Percentiles rank a stretch among this genome's conserved stretches.
phyloP scores from a whole-genome alignment of 2,888 invertebrate species.

The Chouioia cunea region DNA sequence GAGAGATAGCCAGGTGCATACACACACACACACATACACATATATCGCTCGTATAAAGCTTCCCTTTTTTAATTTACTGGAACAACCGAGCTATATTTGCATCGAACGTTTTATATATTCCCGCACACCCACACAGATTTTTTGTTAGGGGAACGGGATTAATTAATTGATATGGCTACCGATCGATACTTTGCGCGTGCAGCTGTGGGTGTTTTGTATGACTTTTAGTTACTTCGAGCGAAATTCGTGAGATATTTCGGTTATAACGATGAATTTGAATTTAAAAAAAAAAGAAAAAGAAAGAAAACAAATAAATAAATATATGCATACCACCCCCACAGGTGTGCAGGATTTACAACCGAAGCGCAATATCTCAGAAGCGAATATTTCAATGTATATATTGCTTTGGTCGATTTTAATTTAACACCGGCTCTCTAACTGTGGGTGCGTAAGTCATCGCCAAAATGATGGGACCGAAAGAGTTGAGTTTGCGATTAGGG shows the following conservation, averaged over 20 bases:
- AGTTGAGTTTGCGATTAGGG: conserved; percentile 47
- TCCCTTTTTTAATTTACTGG: conserved; percentile 35
- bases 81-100: conserved; percentile 49
- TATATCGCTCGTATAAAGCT: conserved; percentile 15
- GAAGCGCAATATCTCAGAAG: no score
- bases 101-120: conserved; percentile 48
- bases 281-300: no score
- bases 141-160: conserved; percentile 43
- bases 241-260: no score
- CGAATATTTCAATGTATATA: conserved; percentile 33
- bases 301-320: no score
- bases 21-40: no score
- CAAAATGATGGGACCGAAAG: not conserved
- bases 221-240: no score
- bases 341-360: no score
- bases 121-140: conserved; percentile 33
- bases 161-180: conserved; percentile 60
- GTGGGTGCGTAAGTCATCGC: no score
- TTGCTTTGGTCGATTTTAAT: conserved; percentile 45
- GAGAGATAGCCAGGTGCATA: conserved; percentile 37
- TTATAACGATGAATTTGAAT: no score
- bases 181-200: conserved; percentile 10
- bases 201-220: not conserved
- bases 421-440: conserved; percentile 28
- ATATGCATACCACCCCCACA: no score